Conservation (phyloP, 2,113 vertebrate genomes). For the Xenopus laevis region DNA sequence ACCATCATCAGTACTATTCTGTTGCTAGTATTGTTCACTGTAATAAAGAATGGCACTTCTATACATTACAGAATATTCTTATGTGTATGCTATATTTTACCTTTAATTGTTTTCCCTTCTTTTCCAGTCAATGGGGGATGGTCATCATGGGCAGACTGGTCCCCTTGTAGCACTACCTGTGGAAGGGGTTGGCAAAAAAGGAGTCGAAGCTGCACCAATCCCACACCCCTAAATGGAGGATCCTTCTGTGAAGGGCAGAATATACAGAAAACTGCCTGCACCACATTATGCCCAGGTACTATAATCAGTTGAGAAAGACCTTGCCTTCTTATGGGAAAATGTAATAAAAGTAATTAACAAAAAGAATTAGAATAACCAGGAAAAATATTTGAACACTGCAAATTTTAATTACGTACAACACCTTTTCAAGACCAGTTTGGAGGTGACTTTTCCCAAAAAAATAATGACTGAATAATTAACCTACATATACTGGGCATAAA, state of each 20-base stretch:
- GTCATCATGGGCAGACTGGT: constrained; percentile 98
- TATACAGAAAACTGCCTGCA: constrained; percentile 97
- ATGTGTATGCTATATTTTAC: not conserved
- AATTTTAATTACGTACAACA: too few species aligned
- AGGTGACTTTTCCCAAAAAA: too few species aligned
- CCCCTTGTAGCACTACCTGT: constrained; percentile 92
- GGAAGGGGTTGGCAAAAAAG: constrained; percentile 98
- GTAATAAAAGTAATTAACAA: too few species aligned
- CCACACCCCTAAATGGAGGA: constrained; percentile 95
- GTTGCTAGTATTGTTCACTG: not conserved
- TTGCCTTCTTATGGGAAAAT: too few species aligned
- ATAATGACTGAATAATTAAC: too few species aligned
- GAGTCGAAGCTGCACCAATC: constrained; percentile 97
- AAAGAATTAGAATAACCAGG: too few species aligned
- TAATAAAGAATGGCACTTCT: not conserved
- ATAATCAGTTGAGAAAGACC: too few species aligned
- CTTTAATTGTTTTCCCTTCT: not conserved
- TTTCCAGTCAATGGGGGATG: constrained; percentile 57
- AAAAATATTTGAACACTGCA: too few species aligned
- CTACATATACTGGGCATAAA: too few species aligned
- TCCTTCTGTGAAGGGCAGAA: constrained; percentile 97
- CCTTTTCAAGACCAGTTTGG: too few species aligned
- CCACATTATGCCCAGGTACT: constrained; percentile 95
- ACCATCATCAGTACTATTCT: too few species aligned
- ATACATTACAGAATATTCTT: not conserved